phyloP scores from a whole-genome alignment of 1,140 invertebrate genomes.

The Drosophila nigromelanica region DNA sequence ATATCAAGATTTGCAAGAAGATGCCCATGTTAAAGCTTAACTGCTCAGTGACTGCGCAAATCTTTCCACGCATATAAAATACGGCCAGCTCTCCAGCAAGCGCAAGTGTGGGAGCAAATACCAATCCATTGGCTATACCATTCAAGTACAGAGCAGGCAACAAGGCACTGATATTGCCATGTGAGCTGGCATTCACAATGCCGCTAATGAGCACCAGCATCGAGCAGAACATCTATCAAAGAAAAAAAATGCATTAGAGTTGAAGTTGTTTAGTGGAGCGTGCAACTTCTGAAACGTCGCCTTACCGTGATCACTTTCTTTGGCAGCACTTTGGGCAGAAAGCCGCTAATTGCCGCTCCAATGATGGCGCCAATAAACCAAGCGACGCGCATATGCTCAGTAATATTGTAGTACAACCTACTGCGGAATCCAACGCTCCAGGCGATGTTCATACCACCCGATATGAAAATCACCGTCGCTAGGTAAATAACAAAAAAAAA shows the following conservation, averaged over 20 bases:
- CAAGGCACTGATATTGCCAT: constrained; percentile 7
- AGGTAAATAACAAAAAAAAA: not conserved
- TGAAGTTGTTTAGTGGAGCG: too few species aligned
- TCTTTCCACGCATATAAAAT: constrained; percentile 47
- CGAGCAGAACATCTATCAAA: constrained; percentile 24
- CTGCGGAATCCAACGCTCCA: constrained; percentile 58
- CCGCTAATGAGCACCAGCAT: constrained; percentile 47
- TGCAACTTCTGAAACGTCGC: not conserved
- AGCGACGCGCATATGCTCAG: constrained; percentile 40
- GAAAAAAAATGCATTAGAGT: not conserved
- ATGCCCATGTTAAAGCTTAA: constrained; percentile 43
- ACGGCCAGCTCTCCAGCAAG: constrained; percentile 50
- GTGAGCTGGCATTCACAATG: constrained; percentile 33
- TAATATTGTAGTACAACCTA: accelerated
- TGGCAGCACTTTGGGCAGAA: constrained; percentile 45
- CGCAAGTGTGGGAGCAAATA: constrained; percentile 56
- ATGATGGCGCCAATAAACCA: constrained; percentile 68
- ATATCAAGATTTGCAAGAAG: constrained; percentile 40
- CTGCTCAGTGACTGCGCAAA: constrained; percentile 37
- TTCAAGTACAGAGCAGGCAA: constrained; percentile 49
- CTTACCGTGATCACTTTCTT: constrained; percentile 50
- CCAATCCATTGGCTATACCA: constrained; percentile 60
- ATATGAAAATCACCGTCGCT: constrained; percentile 58
- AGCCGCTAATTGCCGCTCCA: constrained; percentile 41
- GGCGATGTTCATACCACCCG: constrained; percentile 67